Evolutionary conservation across 2,797 vertebrate species (phyloP).

Genomic region (Sebastes variabilis): DNA sequence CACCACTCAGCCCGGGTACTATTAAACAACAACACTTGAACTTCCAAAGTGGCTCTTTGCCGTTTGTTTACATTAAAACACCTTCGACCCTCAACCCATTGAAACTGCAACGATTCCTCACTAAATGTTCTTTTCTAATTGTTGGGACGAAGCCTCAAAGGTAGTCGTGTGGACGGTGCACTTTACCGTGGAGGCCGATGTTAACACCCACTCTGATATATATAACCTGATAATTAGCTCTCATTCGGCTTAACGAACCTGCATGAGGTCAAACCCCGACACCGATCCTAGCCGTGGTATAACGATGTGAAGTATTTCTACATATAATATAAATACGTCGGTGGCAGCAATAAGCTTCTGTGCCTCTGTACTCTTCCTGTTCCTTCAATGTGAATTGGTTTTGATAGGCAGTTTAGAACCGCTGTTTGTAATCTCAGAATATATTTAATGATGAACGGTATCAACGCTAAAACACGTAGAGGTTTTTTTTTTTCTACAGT

Average conservation of each 20-base stretch:
- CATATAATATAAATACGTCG: neutral
- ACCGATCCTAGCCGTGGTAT: neutral
- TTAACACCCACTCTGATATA: neutral
- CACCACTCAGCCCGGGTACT: constrained; percentile 44
- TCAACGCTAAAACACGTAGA: constrained; percentile 6
- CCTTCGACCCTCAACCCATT: neutral
- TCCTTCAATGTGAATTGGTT: constrained; percentile 62
- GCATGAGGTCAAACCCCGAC: neutral
- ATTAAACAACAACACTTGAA: constrained; percentile 18
- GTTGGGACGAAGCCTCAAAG: constrained; percentile 19
- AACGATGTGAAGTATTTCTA: constrained; percentile 52
- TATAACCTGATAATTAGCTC: neutral
- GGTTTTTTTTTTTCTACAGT: constrained; percentile 25
- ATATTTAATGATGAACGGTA: constrained; percentile 33
- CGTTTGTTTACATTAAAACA: constrained; percentile 48
- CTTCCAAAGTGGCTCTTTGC: constrained; percentile 30
- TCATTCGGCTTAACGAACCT: constrained; percentile 10
- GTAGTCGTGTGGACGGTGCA: constrained; percentile 7
- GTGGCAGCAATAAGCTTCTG: constrained; percentile 77
- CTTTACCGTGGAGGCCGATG: constrained; percentile 32
- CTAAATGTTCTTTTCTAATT: neutral
- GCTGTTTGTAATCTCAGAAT: constrained; percentile 40
- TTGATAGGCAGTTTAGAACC: constrained; percentile 38
- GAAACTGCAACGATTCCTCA: constrained; percentile 7
- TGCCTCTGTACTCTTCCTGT: constrained; percentile 66